Conservation (phyloP, 2,797 vertebrate species). For the Erithacus rubecula region DNA sequence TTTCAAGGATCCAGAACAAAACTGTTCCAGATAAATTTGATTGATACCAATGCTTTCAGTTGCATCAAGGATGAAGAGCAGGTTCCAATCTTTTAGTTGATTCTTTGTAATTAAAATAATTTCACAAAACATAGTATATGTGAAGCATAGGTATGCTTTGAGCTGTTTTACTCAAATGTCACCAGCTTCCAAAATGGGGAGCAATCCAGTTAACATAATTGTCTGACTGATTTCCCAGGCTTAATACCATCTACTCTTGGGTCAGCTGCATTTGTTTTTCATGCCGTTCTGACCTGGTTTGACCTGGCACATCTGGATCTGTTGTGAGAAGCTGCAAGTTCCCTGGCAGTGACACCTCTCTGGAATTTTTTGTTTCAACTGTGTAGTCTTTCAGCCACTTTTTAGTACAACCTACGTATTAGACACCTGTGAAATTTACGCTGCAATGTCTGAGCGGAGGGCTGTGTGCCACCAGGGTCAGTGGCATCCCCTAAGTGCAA, state of each 20-base stretch:
- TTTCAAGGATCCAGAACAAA: neutral
- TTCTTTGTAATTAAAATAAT: neutral
- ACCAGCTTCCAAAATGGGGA: neutral
- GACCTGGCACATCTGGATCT: conserved; percentile 21
- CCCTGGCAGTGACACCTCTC: neutral
- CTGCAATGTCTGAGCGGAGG: neutral
- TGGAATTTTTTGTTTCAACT: neutral
- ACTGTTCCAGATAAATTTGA: neutral
- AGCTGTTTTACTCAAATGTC: neutral
- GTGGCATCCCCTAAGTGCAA: neutral
- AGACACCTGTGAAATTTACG: neutral
- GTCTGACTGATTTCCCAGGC: neutral
- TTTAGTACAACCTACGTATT: neutral
- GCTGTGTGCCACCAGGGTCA: neutral
- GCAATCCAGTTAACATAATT: neutral
- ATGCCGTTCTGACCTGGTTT: conserved; percentile 19
- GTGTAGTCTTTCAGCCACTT: neutral
- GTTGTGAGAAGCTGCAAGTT: neutral
- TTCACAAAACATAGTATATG: neutral
- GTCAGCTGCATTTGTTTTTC: neutral
- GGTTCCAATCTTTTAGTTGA: neutral
- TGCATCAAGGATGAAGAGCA: neutral
- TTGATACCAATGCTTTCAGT: neutral
- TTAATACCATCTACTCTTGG: neutral
- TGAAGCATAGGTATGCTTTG: neutral